Conservation (phyloP, 2,797 vertebrate species). For the Clarias fuscus region DNA sequence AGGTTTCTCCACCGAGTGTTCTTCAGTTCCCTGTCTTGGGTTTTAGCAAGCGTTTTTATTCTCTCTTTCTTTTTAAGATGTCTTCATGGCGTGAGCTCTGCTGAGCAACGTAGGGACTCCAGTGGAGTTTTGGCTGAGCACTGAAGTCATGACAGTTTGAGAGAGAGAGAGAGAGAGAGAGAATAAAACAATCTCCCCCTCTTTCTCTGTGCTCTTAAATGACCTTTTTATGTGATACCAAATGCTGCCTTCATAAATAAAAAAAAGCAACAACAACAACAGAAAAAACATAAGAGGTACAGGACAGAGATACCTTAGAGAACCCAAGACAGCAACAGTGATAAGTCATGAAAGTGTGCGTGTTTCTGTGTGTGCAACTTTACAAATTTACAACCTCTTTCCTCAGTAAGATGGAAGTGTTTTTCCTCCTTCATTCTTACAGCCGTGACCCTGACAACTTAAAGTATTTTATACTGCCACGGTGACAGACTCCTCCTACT, state of each 20-base stretch:
- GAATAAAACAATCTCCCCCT: no score
- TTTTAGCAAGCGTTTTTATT: slow-evolving; percentile 1
- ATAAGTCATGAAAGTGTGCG: not conserved
- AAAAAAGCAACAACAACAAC: not conserved
- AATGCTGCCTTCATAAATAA: slow-evolving; percentile 3
- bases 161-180: no score
- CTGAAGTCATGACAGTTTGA: slow-evolving; percentile 49
- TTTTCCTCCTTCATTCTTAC: slow-evolving; percentile 65
- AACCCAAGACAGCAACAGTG: not conserved
- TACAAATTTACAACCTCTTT: slow-evolving; percentile 21
- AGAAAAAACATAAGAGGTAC: not conserved
- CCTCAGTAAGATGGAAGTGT: slow-evolving; percentile 14
- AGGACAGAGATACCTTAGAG: not conserved
- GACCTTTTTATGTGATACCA: not conserved
- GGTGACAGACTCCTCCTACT: slow-evolving; percentile 70
- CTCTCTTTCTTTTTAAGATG: not conserved
- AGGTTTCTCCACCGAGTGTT: not conserved
- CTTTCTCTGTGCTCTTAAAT: not conserved
- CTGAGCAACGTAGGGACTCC: slow-evolving; percentile 16
- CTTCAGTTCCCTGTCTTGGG: not conserved
- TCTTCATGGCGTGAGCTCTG: not conserved
- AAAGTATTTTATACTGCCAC: slow-evolving; percentile 72
- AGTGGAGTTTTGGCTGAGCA: slow-evolving; percentile 16
- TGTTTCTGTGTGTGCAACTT: slow-evolving; percentile 15
- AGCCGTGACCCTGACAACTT: slow-evolving; percentile 69